A percentile compares a stretch with the other conserved stretches of the same genome.
Evolutionary conservation across 2,113 vertebrate species (phyloP).

Genomic region (Motacilla alba): DNA sequence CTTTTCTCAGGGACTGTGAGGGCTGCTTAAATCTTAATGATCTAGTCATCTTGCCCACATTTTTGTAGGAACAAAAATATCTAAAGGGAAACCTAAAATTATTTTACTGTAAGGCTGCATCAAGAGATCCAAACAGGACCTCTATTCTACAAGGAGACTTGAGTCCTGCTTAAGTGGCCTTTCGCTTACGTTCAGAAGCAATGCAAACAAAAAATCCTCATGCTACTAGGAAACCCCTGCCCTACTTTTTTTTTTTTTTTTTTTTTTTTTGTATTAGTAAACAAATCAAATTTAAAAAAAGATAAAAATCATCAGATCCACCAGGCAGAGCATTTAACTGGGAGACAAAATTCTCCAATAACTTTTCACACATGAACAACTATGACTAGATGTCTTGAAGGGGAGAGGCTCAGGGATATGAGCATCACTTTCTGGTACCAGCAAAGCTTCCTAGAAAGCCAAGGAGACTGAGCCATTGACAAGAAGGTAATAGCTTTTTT

Average conservation of each 20-base stretch:
- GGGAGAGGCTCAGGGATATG: not conserved
- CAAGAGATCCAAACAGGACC: not conserved
- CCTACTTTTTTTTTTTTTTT: not conserved
- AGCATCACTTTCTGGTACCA: not conserved
- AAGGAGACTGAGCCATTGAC: not conserved
- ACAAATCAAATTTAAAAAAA: not conserved
- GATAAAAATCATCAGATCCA: not conserved
- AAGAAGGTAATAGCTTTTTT: not conserved
- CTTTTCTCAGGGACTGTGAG: not conserved
- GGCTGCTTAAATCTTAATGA: not conserved
- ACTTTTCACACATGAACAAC: not conserved
- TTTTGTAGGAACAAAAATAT: not conserved
- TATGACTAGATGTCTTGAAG: not conserved
- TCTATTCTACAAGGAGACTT: not conserved
- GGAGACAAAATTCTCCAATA: not conserved
- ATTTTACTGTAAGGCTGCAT: not conserved
- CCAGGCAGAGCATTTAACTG: not conserved
- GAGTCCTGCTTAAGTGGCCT: not conserved
- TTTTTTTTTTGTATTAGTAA: not conserved
- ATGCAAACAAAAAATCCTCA: not conserved
- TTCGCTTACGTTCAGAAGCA: not conserved
- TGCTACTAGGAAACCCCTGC: fast-evolving
- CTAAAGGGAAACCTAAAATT: not conserved
- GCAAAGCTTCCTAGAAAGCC: not conserved
- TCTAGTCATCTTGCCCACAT: not conserved